phyloP scores from a whole-genome alignment of 1,140 invertebrate species.

The Drosophila kurseongensis region DNA sequence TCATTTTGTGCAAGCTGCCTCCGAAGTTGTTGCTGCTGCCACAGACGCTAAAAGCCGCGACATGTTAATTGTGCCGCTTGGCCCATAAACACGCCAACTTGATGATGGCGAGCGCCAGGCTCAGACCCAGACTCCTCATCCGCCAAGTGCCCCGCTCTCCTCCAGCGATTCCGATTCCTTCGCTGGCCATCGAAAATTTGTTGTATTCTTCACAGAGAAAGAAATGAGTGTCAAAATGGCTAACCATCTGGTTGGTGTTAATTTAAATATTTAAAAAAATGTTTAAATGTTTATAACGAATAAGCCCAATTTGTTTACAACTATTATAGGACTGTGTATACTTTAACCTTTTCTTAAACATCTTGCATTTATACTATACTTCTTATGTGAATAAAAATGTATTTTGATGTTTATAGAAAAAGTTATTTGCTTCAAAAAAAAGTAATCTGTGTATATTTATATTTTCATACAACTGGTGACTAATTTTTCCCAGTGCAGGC shows the following conservation, averaged over 20 bases:
- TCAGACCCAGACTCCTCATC: constrained; percentile 34
- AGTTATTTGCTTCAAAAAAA: no score
- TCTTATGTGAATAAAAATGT: no score
- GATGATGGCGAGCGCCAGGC: constrained; percentile 83
- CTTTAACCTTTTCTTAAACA: no score
- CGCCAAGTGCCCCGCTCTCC: background rate
- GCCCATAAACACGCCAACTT: constrained; percentile 83
- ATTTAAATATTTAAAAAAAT: background rate
- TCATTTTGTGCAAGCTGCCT: constrained; percentile 77
- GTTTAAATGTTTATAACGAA: no score
- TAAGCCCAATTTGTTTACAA: no score
- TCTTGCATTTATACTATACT: no score
- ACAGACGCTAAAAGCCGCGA: constrained; percentile 81
- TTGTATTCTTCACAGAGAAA: constrained; percentile 4
- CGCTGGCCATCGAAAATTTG: constrained; percentile 18
- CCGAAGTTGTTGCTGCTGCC: constrained; percentile 29
- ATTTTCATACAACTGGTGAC: background rate
- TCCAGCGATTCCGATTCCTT: constrained; percentile 11
- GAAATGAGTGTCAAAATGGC: background rate
- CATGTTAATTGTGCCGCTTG: constrained; percentile 84
- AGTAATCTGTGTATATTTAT: no score
- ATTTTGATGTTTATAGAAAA: no score
- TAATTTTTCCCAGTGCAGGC: background rate
- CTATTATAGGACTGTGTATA: no score
- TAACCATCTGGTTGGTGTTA: background rate